Base-by-base conservation (phyloP, 2,797 vertebrate species). In the Malacoctenus gilli region DNA sequence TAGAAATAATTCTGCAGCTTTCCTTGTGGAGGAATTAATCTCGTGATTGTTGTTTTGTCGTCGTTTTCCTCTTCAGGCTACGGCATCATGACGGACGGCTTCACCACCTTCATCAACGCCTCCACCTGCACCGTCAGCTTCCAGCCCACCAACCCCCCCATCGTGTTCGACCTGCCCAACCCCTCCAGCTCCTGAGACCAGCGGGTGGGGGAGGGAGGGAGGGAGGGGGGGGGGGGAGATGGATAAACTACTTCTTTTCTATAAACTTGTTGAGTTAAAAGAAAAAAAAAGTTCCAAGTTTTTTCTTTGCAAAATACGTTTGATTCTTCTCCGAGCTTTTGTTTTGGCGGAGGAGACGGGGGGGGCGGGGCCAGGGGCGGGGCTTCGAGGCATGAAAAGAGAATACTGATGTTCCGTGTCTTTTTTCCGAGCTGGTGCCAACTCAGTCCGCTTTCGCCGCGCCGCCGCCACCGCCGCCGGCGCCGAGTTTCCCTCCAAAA, bases 41-140 rank as follows among this genome's bases (percentile, higher is more conserved):
- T n/a, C n/a, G n/a, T n/a, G n/a, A n/a, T n/a, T n/a, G n/a, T n/a
- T n/a, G n/a, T n/a, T n/a, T n/a, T n/a, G n/a, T n/a, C n/a, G 14
- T 0, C 14, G 14, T 14, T 25, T 43, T 1, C 47, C 83, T 10
- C 47, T 85, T 75, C 91, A 98, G 96, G 96, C 79, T 98, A 98
- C 1, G 96, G 96, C 65, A 95, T 98, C 69, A 98, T 98, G 96
- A 98, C 96, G 0, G 96, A 98, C 7, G 95, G 96, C 66, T 98
- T 93, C 89, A 97, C 95, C 2, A 96, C 96, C 0, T 98, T 98
- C 89, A 91, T 98, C 91, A 98, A 98, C 43, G 93, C 96, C 47
- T 97, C 96, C 10, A 96, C 95, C 7, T 98, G 96, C 87, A 98
- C 96, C 20, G 95, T 98, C 92, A 98, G 96, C 93, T 98, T 97